Conservation (phyloP, 2,797 vertebrate species). For the Bryconaethiops microstoma region DNA sequence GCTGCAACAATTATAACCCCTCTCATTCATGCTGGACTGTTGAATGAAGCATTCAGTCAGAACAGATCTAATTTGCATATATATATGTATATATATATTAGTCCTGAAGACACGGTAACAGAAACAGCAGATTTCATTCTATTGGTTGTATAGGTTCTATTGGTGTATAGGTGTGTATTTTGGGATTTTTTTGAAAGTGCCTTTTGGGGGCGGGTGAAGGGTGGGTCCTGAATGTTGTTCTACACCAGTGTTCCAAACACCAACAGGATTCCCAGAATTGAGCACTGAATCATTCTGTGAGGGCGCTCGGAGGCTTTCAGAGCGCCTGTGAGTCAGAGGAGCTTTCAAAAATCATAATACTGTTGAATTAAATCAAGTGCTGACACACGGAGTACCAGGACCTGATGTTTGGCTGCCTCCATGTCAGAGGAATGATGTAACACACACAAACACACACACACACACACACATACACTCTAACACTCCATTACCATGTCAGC, state of each 20-base stretch:
- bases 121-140: too few species aligned
- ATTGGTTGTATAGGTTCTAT: background rate
- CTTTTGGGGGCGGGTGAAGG: background rate
- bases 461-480: too few species aligned
- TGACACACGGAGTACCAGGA: background rate
- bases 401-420: background rate
- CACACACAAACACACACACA: too few species aligned
- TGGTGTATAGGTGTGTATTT: background rate
- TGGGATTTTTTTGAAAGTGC: background rate
- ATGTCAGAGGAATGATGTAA: background rate
- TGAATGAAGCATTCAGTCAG: background rate
- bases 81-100: background rate
- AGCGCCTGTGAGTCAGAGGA: background rate
- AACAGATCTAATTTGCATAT: background rate
- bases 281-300: conserved; percentile 8
- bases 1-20: background rate
- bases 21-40: background rate
- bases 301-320: background rate
- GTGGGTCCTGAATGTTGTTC: background rate
- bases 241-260: background rate
- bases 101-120: too few species aligned
- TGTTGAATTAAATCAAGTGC: background rate
- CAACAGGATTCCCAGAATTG: background rate
- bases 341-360: background rate
- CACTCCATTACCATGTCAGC: background rate